Evolutionary conservation across 2,888 invertebrate species (phyloP), one percentile per base, ranked within the genome.

Genomic region (Chaetogeoica ovagalla): DNA sequence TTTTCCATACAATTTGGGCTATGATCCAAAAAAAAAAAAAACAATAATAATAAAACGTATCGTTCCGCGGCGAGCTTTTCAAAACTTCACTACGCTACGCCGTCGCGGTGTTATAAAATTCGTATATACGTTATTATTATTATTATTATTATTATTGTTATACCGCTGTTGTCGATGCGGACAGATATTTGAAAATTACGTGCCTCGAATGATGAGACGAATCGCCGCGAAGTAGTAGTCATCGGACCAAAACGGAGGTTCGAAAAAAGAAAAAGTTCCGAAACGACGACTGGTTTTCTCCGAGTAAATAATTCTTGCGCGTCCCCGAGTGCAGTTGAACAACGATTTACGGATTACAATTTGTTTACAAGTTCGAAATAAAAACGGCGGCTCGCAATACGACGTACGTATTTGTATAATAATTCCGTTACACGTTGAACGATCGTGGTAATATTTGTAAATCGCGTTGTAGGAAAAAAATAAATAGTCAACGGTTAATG

Each of bases 21-120:
- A 37, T 37, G 68, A 60, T 77, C 77, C 77, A 60, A 52, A 68
- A 77, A 70, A 77, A 48, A 77, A 77, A 77, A 60, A 43, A n/a
- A n/a, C n/a, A n/a, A n/a, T n/a, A n/a, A n/a, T n/a, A n/a, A 48
- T 13, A 48, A 48, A 48, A 48, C 65, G 21, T 39, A 75, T 59
- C 68, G 59, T 43, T 43, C 17, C 19, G 43, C 57, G 66, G 30
- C 30, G 52, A 52, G 39, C 37, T 52, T 55, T 37, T 55, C 6
- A 55, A n/a, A 62, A 57, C 55, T 13, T 62, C 43, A 39, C 52
- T 21, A n/a, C 4, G 4, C 52, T 21, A n/a, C 4, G 4, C 55
- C 37, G 39, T 7, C 17, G 37, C 39, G 21, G 3, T 7, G 6
- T 13, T 21, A 30, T 19, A 23, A 19, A 52, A 15, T 69, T 52